phyloP scores from a whole-genome alignment of 2,113 vertebrate species.

The Chroicocephalus ridibundus region DNA sequence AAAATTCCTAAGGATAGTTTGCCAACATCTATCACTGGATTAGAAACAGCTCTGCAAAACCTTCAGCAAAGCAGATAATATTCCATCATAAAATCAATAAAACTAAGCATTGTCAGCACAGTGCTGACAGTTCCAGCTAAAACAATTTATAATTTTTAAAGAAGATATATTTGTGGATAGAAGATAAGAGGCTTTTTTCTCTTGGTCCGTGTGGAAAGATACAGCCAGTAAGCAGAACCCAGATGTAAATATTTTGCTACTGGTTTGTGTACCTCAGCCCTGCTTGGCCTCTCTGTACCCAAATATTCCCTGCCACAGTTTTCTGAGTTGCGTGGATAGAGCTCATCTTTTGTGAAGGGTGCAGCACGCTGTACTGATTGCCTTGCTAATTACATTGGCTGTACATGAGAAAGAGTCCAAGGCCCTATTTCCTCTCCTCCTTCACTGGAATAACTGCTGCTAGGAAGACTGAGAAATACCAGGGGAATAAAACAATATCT shows the following conservation, averaged over 20 bases:
- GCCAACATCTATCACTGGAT: constrained; percentile 61
- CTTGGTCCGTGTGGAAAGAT: neutral
- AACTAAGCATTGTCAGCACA: constrained; percentile 53
- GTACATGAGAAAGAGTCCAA: neutral
- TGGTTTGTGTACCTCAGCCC: neutral
- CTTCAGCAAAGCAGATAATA: constrained; percentile 61
- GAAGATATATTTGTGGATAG: constrained; percentile 19
- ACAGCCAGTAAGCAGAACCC: neutral
- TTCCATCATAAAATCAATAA: constrained; percentile 68
- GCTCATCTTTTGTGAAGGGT: neutral
- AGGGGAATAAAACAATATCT: neutral
- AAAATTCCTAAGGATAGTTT: constrained; percentile 58
- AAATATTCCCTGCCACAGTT: neutral
- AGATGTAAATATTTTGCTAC: neutral
- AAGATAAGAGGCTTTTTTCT: neutral
- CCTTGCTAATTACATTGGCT: neutral
- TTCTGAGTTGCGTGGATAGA: neutral
- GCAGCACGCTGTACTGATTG: neutral
- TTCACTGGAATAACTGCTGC: neutral
- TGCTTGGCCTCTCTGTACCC: neutral
- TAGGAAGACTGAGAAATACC: neutral
- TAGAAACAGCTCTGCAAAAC: constrained; percentile 65
- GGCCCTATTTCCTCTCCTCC: neutral
- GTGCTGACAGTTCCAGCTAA: constrained; percentile 54
- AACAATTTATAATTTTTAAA: constrained; percentile 61